Percentiles rank a stretch among this genome's conserved stretches.
phyloP scores from a whole-genome alignment of 2,797 vertebrate genomes.

The Pipistrellus pipistrellus region DNA sequence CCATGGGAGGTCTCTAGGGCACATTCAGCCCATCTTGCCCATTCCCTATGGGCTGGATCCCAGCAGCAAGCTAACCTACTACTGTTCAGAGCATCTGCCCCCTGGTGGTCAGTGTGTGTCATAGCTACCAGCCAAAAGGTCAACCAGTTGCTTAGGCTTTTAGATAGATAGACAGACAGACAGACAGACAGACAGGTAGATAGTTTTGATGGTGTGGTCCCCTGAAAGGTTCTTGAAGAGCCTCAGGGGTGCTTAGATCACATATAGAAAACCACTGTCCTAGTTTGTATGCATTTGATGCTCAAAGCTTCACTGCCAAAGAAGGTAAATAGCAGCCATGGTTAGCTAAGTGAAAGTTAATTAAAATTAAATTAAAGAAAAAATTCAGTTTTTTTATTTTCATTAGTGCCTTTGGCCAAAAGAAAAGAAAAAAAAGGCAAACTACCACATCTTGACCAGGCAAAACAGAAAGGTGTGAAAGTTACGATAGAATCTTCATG shows the following conservation, averaged over 20 bases:
- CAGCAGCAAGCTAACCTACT: too few species aligned
- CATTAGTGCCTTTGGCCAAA: neutral
- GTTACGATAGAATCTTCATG: neutral
- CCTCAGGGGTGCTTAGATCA: neutral
- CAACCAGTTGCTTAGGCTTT: too few species aligned
- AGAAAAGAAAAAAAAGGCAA: neutral
- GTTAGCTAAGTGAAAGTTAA: neutral
- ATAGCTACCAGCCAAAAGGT: too few species aligned
- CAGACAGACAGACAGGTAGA: too few species aligned
- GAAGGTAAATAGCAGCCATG: neutral
- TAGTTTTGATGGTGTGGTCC: neutral
- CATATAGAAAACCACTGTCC: neutral
- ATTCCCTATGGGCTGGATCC: too few species aligned
- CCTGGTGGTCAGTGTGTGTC: too few species aligned
- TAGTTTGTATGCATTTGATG: neutral
- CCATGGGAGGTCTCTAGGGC: too few species aligned
- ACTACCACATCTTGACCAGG: neutral
- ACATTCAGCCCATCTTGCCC: too few species aligned
- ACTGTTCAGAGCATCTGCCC: too few species aligned
- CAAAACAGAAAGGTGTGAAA: neutral
- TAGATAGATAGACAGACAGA: too few species aligned
- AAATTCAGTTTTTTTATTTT: neutral
- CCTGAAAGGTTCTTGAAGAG: neutral
- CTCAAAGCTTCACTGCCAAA: neutral
- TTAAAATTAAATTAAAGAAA: neutral